These are phyloP conservation scores for Brachionus koreanus DNA, from an alignment of 1,140 invertebrate genomes.

Conservation along the genomic window DNA sequence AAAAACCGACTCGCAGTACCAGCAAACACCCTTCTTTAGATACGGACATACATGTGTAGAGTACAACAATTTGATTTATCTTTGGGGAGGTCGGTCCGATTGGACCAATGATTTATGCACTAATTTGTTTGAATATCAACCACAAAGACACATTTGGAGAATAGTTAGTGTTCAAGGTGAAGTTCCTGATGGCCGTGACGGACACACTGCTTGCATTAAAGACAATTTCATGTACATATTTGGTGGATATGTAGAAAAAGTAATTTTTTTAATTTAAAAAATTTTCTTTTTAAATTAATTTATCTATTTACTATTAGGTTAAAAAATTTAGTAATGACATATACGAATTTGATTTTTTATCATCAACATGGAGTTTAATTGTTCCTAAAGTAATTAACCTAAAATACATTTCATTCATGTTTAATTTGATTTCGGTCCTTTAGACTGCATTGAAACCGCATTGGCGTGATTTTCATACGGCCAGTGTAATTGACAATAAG, in stretches of 20 bases:
- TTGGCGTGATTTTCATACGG: conserved; percentile 80
- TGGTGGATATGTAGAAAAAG: conserved; percentile 66
- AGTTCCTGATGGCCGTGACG: conserved; percentile 75
- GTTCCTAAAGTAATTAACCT: conserved; percentile 7
- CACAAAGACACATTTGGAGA: conserved; percentile 67
- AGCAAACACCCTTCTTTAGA: conserved; percentile 59
- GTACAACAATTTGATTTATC: conserved; percentile 71
- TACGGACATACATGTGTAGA: conserved; percentile 83
- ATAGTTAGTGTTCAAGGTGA: conserved; percentile 65
- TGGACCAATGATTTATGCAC: conserved; percentile 67
- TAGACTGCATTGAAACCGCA: conserved; percentile 60
- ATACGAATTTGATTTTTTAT: neutral
- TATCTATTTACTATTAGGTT: neutral
- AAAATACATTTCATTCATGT: neutral
- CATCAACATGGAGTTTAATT: conserved; percentile 10
- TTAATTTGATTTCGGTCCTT: neutral
- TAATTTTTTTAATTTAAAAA: neutral
- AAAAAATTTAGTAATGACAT: conserved; percentile 32
- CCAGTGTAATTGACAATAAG: conserved; percentile 67
- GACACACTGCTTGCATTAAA: conserved; percentile 80
- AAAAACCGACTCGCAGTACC: neutral
- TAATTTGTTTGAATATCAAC: conserved; percentile 73
- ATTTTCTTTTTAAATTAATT: neutral
- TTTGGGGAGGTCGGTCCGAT: conserved; percentile 87
- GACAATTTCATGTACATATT: conserved; percentile 80